Evolutionary conservation across 2,113 vertebrate genomes (phyloP).

Genomic region (Onychostruthus taczanowskii): DNA sequence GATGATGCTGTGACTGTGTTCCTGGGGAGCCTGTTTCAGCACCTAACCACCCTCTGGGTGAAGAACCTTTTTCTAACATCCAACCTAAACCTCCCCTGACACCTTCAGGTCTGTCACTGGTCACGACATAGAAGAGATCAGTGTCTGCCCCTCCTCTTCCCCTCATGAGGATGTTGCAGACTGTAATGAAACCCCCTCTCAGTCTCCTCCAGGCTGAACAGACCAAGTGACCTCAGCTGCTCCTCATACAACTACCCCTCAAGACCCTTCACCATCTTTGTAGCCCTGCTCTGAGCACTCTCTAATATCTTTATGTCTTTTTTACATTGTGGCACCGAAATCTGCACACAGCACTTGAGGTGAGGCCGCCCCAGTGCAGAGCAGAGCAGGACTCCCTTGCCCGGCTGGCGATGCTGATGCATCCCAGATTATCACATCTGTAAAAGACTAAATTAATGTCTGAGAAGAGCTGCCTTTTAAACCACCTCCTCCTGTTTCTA

Average conservation of each 20-base stretch:
- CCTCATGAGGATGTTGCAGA: accelerated
- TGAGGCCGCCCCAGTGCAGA: accelerated
- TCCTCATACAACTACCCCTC: accelerated
- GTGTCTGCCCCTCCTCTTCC: background rate
- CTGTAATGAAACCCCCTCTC: accelerated
- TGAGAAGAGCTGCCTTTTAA: background rate
- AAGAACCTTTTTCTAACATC: background rate
- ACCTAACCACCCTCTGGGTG: background rate
- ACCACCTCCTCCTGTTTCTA: background rate
- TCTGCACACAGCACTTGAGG: accelerated
- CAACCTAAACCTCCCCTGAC: background rate
- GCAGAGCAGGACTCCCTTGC: background rate
- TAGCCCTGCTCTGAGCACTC: background rate
- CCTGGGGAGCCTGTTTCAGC: background rate
- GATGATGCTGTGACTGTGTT: background rate
- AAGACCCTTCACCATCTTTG: background rate
- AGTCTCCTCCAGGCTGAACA: background rate
- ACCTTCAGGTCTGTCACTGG: background rate
- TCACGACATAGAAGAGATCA: background rate
- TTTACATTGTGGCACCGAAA: background rate
- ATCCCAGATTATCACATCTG: background rate
- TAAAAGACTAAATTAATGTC: background rate
- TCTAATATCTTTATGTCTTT: background rate
- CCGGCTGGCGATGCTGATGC: accelerated
- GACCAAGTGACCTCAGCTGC: background rate